Evolutionary conservation across 2,113 vertebrate species (phyloP), one percentile per base, ranked within the genome.

Genomic region (Rousettus leschenaultii): DNA sequence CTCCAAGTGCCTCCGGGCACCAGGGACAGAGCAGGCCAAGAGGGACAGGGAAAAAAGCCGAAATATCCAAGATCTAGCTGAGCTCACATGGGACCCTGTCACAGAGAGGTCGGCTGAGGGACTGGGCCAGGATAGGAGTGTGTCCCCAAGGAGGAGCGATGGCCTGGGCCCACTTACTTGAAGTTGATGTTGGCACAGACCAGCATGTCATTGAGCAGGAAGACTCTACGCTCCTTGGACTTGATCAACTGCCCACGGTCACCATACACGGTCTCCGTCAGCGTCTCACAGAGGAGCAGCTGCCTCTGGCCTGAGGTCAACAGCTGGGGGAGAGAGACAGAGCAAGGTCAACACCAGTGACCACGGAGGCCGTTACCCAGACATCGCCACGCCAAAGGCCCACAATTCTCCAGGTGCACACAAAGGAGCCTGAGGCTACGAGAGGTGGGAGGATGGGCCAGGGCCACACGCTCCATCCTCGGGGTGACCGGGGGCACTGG

Each of bases 111-210:
- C 22, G 0, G 66, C n/a, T 1, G 0, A 7, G 21, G 59, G 75
- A 22, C 61, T 2, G 10, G 13, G n/a, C 10, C 1, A 1, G 0
- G 16, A 43, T 1, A 5, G 2, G 11, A 24, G 9, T 9, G 35
- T n/a, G 48, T 43, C 53, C 45, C 86, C 7, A 0, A 6, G 61
- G 12, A 8, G 2, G 48, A 45, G 68, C 0, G 1, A 14, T 0
- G 0, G 33, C 61, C 19, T 48, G 1, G 57, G 10, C 2, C 0
- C 21, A 97, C 99, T 97, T 97, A 99, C 99, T 99, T 99, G 99
- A 99, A 99, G 98, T 99, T 99, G 98, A 99, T 99, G 98, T 99
- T 99, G 98, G 99, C 99, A 0, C 99, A 99, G 95, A 99, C 98
- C 95, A 99, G 98, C 78, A 99, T 98, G 97, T 99, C 99, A 0